Base-by-base conservation (phyloP, 2,888 invertebrate species). In the Hypercompe scribonia region DNA sequence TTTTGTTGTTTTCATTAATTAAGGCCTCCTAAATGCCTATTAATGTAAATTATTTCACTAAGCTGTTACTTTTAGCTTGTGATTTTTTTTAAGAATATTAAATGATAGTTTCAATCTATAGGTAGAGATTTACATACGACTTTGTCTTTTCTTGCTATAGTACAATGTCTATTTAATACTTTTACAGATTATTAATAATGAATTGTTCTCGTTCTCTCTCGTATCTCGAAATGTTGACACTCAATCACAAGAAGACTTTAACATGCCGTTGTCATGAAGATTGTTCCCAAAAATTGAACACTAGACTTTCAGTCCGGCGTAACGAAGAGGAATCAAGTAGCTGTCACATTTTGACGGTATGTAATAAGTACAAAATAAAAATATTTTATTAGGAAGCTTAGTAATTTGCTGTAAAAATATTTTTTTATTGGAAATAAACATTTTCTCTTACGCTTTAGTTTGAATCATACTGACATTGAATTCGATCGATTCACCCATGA, bases 211-310 rank as follows among this genome's bases (percentile, higher is more conserved):
- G 28, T 50, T 54, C 50, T 54, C n/a, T n/a, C 46, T 21, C 46
- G 50, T 54, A 3, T 54, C n/a, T 54, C 3, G n/a, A 54, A 74
- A 73, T 68, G 21, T 72, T 71, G 28, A 28, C 33, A 13, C 10
- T 31, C 65, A 13, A 61, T 50, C 50, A 63, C 2, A 7, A 42
- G 28, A 18, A 71, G 50, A 34, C 46, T 42, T 71, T 31, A 54
- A 63, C 36, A 70, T 66, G 46, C 39, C 36, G 50, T 33, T 24
- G 58, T 28, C 46, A 54, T 46, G 58, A 3, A 1, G 42, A 74
- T 72, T 71, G 54, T 71, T 11, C 39, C 39, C 28, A 66, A 39
- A 39, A 71, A 66, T 71, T 65, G 54, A 54, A 71, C 65, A 66
- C 39, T 39, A 34, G 34, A 33, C 28, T 54, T 28, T 34, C n/a